Percentiles rank a stretch among this genome's conserved stretches.
These are phyloP conservation scores for Lineus longissimus DNA, from an alignment of 1,140 invertebrate species.

Conservation along the genomic window DNA sequence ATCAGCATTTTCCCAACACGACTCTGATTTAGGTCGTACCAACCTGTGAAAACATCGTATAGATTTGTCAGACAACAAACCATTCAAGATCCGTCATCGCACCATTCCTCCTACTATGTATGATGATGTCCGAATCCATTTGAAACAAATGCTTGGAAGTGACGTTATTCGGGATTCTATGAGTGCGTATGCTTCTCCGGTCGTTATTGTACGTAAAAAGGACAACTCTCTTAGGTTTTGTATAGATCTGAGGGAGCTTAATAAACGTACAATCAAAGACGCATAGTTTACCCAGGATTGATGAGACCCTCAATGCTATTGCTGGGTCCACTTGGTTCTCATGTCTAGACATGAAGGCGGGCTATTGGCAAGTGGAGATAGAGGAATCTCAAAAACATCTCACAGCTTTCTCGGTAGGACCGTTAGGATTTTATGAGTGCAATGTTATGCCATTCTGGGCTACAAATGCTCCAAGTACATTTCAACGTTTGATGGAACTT, in stretches of 20 bases:
- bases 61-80: too few relatives aligned
- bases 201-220: too few relatives aligned
- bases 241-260: too few relatives aligned
- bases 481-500: conserved; percentile 32
- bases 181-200: conserved; percentile 34
- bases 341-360: conserved; percentile 57
- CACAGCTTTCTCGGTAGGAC: conserved; percentile 32
- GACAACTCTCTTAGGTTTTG: conserved; percentile 49
- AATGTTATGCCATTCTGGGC: conserved; percentile 20
- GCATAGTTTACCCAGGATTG: too few relatives aligned
- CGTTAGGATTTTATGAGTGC: conserved; percentile 21
- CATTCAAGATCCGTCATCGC: too few relatives aligned
- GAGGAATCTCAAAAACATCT: conserved; percentile 30
- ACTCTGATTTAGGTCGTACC: too few relatives aligned
- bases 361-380: conserved; percentile 40
- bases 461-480: conserved; percentile 24
- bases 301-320: too few relatives aligned
- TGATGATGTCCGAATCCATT: conserved; percentile 40
- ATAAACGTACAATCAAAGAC: too few relatives aligned
- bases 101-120: neutral
- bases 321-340: conserved; percentile 51
- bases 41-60: neutral
- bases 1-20: too few relatives aligned
- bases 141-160: conserved; percentile 54
- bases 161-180: conserved; percentile 54